Evolutionary conservation across 2,113 vertebrate species (phyloP), one percentile per base, ranked within the genome.

Genomic region (Phoxinus phoxinus): DNA sequence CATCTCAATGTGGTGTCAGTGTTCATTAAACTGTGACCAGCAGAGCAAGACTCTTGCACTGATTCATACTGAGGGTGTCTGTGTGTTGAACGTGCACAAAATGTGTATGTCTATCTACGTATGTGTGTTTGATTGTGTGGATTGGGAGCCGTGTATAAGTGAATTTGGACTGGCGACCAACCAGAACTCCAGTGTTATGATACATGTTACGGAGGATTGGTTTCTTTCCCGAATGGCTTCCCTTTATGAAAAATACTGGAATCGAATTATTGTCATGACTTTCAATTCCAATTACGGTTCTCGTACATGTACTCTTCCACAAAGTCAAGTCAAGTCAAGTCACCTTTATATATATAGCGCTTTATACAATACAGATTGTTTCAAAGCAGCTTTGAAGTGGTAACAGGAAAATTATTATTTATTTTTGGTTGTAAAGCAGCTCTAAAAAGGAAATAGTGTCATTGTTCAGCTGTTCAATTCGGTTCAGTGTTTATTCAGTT

Each of bases 1-100:
- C 79, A 89, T 88, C 88, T 88, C 89, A 84, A 58, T 83, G 61
- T 67, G 53, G 76, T 84, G 82, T 80, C 58, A n/a, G 80, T 83
- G 71, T 72, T 87, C 85, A 86, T 89, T 89, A 86, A 90, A 87
- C 90, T 77, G 83, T 63, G 88, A 87, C 84, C 61, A 83, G 44
- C 46, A 83, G 83, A 41, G 63, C 35, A 61, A 65, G 69, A 86
- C 86, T 88, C 84, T 86, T 87, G 85, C 83, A 77, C 79, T 53
- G 80, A 86, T 75, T 46, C 75, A 80, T 56, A 83, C 15, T 67
- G 59, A 75, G 35, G 17, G 35, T 8, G 27, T 72, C 3, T 73
- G 37, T 69, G 56, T n/a, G 15, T 51, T 76, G 58, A 32, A 35
- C n/a, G 35, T 58, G 25, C 27, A 13, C 32, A 32, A 11, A 30